Conservation (phyloP, 2,888 invertebrate species). For the Anoncus sp. region DNA sequence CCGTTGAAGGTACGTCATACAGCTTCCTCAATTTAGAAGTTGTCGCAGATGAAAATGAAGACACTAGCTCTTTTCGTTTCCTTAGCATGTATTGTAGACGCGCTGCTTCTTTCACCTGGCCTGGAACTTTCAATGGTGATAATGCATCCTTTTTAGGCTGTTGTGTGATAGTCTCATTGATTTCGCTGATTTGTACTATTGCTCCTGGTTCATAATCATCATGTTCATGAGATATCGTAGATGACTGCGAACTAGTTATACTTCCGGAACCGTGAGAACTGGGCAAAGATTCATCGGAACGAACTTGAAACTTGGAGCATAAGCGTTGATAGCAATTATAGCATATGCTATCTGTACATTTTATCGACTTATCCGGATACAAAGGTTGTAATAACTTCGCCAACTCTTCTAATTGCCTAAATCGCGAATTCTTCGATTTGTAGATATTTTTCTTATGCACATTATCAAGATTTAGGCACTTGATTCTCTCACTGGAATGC, state of each 20-base stretch:
- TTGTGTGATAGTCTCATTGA: too few species aligned
- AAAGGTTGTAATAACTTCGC: not conserved
- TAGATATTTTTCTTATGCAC: too few species aligned
- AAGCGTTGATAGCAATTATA: not conserved
- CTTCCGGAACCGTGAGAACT: too few species aligned
- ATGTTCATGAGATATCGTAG: constrained; percentile 6
- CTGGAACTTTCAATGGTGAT: not conserved
- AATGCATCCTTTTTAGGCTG: too few species aligned
- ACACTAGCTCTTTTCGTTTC: not conserved
- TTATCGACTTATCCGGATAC: not conserved
- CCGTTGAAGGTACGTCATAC: not conserved
- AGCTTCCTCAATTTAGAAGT: not conserved
- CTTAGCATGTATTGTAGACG: not conserved
- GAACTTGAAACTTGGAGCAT: not conserved
- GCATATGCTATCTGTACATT: not conserved
- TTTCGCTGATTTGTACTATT: too few species aligned
- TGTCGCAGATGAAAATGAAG: not conserved
- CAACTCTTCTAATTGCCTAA: not conserved
- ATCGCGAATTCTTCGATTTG: too few species aligned
- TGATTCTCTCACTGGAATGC: too few species aligned
- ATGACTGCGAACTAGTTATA: too few species aligned
- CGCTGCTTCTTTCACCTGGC: not conserved
- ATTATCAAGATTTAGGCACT: too few species aligned
- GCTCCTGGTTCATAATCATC: too few species aligned
- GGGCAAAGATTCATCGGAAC: not conserved